phyloP scores from a whole-genome alignment of 2,888 invertebrate genomes.

The Hyposoter didymator region DNA sequence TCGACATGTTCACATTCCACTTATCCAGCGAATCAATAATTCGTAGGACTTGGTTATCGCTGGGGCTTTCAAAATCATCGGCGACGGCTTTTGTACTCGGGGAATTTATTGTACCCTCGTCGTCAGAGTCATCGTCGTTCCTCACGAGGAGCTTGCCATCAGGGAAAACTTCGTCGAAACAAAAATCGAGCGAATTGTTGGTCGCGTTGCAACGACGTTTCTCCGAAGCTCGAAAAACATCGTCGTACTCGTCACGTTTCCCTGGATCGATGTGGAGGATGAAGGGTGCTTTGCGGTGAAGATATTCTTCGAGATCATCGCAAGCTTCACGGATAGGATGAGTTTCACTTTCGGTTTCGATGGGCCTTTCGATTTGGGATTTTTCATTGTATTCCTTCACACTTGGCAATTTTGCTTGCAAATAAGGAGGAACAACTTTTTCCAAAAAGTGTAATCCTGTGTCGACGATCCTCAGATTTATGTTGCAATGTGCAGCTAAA shows the following conservation, averaged over 20 bases:
- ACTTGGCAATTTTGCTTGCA: conserved; percentile 70
- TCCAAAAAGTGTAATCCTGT: conserved; percentile 78
- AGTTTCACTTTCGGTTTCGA: not conserved
- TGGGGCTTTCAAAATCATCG: not conserved
- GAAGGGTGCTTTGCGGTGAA: conserved; percentile 74
- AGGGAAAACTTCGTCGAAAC: conserved; percentile 73
- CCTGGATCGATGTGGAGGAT: conserved; percentile 71
- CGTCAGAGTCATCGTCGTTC: conserved; percentile 68
- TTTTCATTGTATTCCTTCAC: conserved; percentile 70
- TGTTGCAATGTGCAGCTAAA: conserved; percentile 74
- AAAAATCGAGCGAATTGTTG: conserved; percentile 67
- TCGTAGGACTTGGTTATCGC: conserved; percentile 7
- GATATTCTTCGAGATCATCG: conserved; percentile 72
- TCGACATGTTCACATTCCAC: conserved; percentile 61
- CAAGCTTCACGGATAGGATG: conserved; percentile 63
- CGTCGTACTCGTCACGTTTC: conserved; percentile 72
- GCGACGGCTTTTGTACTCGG: not conserved
- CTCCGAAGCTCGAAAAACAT: conserved; percentile 16
- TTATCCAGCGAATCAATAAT: conserved; percentile 49
- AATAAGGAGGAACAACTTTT: conserved; percentile 76
- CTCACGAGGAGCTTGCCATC: conserved; percentile 74
- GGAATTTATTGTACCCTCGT: conserved; percentile 52
- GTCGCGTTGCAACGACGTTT: conserved; percentile 21
- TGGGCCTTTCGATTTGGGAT: conserved; percentile 66
- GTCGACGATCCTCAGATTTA: conserved; percentile 74